Evolutionary conservation across 2,113 vertebrate genomes (phyloP).

Genomic region (Helogale parvula): DNA sequence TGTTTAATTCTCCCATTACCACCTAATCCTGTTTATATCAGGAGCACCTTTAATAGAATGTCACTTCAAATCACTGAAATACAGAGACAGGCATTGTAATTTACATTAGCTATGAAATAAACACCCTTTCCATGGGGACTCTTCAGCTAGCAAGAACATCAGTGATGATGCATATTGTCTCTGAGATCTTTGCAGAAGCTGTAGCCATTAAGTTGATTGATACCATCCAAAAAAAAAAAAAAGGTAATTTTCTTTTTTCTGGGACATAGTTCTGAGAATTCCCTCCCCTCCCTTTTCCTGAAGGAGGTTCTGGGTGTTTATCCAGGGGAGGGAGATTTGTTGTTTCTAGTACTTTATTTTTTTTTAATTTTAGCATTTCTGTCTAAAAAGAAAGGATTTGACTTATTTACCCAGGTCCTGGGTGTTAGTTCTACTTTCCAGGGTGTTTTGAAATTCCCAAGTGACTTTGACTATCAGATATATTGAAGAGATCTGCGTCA

Average conservation of each 20-base stretch:
- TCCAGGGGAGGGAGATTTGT: background rate
- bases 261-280: background rate
- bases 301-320: background rate
- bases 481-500: background rate
- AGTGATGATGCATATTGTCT: background rate
- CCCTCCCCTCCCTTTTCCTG: background rate
- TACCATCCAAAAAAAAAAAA: background rate
- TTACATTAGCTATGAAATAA: conserved; percentile 52
- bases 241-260: background rate
- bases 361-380: background rate
- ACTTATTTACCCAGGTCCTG: background rate
- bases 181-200: background rate
- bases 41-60: conserved; percentile 54
- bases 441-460: background rate
- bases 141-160: background rate
- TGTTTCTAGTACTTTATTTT: background rate
- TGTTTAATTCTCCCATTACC: conserved; percentile 55
- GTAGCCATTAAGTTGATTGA: background rate
- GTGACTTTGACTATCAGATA: background rate
- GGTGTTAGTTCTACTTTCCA: background rate
- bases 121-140: conserved; percentile 23
- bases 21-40: conserved; percentile 60
- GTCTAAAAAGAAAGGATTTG: background rate
- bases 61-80: conserved; percentile 64
- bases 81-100: background rate